Base-by-base conservation (phyloP, 2,113 vertebrate species). In the Prinia subflava region DNA sequence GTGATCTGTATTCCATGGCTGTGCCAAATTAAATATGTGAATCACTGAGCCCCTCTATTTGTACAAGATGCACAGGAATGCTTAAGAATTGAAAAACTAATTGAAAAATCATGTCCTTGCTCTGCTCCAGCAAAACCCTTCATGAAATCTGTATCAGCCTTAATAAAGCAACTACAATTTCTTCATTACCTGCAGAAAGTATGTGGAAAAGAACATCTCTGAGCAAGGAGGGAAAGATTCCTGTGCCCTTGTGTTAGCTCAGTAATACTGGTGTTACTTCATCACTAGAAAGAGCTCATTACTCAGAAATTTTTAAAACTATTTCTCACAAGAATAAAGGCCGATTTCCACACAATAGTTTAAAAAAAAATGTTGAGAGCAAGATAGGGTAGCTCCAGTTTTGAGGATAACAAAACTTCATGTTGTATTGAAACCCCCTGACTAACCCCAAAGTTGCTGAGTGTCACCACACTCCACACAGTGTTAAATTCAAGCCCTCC, bases 401-500 rank as follows among this genome's bases (percentile, higher is more conserved):
- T 39, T 41, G 37, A 41, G 25, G 13, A 7, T 1, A 95, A 80
- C 2, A 56, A 52, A 47, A 11, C 15, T 73, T 71, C 8, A 19
- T 2, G 15, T 8, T 53, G 10, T 17, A 78, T 2, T 76, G 52
- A 69, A 83, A 42, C 4, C 22, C 53, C n/a, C 6, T 0, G 0
- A 30, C 17, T 33, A 74, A 89, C 7, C 39, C 39, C 30, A 15
- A 86, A 79, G 10, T 18, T 73, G n/a, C 50, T 23, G 17, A 18
- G 19, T 19, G 68, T 13, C 28, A 23, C 25, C 37, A 35, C 0
- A 0, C 33, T 15, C 16, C 42, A 10, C 4, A 25, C 6, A 1
- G 8, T 4, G 24, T 62, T 49, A 52, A 75, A 87, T 65, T 60
- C 52, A 70, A 91, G 33, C 24, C 28, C 52, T 69, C 42, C 60